Evolutionary conservation across 2,113 vertebrate genomes (phyloP).

Genomic region (Fregata magnificens): DNA sequence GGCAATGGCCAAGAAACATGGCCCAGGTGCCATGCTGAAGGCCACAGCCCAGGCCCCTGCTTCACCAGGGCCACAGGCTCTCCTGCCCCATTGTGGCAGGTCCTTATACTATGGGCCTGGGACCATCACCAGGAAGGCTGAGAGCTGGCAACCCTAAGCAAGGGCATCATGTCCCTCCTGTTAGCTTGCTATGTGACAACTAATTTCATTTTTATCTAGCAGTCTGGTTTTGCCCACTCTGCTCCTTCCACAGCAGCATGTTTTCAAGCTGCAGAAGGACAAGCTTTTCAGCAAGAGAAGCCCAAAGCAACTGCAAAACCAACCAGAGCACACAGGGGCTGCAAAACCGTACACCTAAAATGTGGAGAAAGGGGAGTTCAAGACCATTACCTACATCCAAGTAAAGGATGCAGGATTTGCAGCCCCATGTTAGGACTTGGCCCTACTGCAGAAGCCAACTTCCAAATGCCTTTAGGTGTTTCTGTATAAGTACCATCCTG

Average conservation of each 20-base stretch:
- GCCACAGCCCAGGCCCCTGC: not conserved
- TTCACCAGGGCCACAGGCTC: not conserved
- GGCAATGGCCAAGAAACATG: fast-evolving
- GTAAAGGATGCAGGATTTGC: not conserved
- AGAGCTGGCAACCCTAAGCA: not conserved
- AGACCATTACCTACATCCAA: not conserved
- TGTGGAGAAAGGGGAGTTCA: not conserved
- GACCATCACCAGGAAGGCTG: not conserved
- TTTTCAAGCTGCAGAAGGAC: not conserved
- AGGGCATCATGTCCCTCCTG: not conserved
- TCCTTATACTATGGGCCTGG: not conserved
- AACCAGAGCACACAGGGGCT: not conserved
- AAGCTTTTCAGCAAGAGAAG: not conserved
- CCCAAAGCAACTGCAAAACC: not conserved
- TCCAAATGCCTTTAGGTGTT: not conserved
- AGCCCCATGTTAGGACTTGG: not conserved
- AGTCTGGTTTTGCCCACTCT: not conserved
- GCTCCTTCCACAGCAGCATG: not conserved
- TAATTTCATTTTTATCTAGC: not conserved
- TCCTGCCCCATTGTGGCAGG: not conserved
- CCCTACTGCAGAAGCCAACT: not conserved
- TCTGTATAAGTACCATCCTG: not conserved
- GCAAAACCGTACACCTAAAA: not conserved
- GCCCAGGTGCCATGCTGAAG: not conserved
- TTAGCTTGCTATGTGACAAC: not conserved